phyloP scores from a whole-genome alignment of 1,140 invertebrate species.

The Micrasema longulum region DNA sequence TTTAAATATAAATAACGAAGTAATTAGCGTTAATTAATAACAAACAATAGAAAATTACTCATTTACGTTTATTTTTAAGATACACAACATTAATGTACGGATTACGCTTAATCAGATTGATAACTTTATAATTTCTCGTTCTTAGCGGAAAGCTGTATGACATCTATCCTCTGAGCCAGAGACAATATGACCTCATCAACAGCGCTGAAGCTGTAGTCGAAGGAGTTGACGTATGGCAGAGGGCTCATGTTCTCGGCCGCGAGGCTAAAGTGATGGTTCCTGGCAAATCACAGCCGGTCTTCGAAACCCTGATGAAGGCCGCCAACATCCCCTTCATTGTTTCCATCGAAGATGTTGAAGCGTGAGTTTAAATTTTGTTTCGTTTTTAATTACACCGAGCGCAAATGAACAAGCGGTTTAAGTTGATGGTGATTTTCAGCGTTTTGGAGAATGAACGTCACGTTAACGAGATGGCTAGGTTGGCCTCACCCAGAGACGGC shows the following conservation, averaged over 20 bases:
- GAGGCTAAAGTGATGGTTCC: constrained; percentile 45
- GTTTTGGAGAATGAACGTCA: constrained; percentile 39
- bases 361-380: constrained; percentile 16
- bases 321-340: constrained; percentile 38
- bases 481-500: background rate
- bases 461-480: constrained; percentile 38
- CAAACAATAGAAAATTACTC: background rate
- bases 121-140: background rate
- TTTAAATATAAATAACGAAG: background rate
- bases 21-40: background rate
- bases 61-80: background rate
- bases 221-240: constrained; percentile 49
- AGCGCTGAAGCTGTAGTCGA: constrained; percentile 25
- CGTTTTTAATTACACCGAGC: too few relatives aligned
- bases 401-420: background rate
- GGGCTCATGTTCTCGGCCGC: constrained; percentile 39
- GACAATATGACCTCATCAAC: constrained; percentile 29
- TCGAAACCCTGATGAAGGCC: constrained; percentile 34
- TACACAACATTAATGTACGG: background rate
- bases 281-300: constrained; percentile 14
- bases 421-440: constrained; percentile 32
- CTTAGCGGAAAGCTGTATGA: constrained; percentile 50
- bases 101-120: background rate
- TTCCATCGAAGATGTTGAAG: constrained; percentile 42
- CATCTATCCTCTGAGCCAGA: constrained; percentile 42